Evolutionary conservation across 1,140 invertebrate species (phyloP).

Genomic region (Alviniconcha marisindica): DNA sequence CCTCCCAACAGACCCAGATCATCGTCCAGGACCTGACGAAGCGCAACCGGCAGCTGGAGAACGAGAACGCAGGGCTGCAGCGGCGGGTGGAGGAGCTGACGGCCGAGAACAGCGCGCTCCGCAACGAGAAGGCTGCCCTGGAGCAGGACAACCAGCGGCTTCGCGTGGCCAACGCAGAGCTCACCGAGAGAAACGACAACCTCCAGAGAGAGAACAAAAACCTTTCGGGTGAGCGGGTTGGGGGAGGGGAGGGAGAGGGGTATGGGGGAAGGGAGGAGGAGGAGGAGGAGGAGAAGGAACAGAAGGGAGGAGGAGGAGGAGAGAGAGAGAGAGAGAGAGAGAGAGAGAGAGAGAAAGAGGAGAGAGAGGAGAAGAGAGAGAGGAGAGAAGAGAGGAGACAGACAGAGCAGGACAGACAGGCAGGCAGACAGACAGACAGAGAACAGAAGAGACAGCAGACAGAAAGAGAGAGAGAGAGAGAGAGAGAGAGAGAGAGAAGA

Average conservation of each 20-base stretch:
- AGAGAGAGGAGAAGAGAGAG: too few species aligned
- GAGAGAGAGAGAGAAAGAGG: too few species aligned
- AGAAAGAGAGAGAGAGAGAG: too few species aligned
- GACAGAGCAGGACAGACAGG: too few species aligned
- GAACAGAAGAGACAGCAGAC: too few species aligned
- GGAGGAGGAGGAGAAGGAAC: background rate
- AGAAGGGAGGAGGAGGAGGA: background rate
- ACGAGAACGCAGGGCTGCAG: conserved; percentile 69
- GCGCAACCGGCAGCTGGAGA: conserved; percentile 74
- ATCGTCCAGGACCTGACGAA: conserved; percentile 73
- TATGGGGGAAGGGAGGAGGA: background rate
- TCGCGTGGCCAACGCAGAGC: conserved; percentile 69
- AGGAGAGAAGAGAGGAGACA: too few species aligned
- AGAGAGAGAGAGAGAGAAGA: too few species aligned
- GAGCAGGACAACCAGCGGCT: conserved; percentile 70
- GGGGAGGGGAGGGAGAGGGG: too few species aligned
- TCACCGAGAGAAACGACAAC: conserved; percentile 71
- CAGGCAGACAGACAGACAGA: too few species aligned
- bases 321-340: background rate
- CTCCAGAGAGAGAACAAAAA: conserved; percentile 74
- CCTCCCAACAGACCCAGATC: conserved; percentile 65
- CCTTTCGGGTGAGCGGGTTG: conserved; percentile 64
- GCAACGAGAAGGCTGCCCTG: conserved; percentile 71
- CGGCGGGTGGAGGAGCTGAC: conserved; percentile 70
- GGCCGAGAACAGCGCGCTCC: conserved; percentile 64